A percentile compares a stretch with the other conserved stretches of the same genome.
Conservation (phyloP, 2,888 invertebrate species). For the Zygaena filipendulae region DNA sequence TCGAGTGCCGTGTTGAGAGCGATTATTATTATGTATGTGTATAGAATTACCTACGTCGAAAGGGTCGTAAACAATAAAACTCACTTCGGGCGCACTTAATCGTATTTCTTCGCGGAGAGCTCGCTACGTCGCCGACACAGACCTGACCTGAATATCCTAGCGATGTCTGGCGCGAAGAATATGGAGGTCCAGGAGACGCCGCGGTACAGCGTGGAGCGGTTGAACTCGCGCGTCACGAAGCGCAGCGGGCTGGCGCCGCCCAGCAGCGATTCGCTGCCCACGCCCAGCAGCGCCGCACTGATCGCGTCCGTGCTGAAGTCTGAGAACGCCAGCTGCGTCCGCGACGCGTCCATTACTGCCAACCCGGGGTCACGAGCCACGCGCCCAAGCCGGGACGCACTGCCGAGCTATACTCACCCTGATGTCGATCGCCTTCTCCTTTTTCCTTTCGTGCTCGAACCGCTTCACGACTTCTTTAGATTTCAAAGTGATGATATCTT, state of each 20-base stretch:
- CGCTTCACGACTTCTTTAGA: slow-evolving; percentile 18
- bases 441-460: slow-evolving; percentile 15
- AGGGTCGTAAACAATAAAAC: no score
- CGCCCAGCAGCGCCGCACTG: slow-evolving; percentile 18
- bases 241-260: slow-evolving; percentile 22
- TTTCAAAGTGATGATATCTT: slow-evolving; percentile 15
- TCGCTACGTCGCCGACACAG: no score
- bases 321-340: background rate
- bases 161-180: slow-evolving; percentile 22
- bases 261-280: slow-evolving; percentile 14
- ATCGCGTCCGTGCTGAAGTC: slow-evolving; percentile 21
- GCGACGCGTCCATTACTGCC: no score
- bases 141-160: background rate
- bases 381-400: no score
- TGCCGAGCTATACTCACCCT: slow-evolving; percentile 18
- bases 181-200: slow-evolving; percentile 20
- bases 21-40: no score
- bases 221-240: slow-evolving; percentile 20
- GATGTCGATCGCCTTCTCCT: slow-evolving; percentile 11
- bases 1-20: no score
- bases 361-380: no score
- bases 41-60: no score
- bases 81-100: no score
- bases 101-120: no score
- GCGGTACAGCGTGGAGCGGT: slow-evolving; percentile 17